Percentiles rank a stretch among this genome's conserved stretches.
phyloP scores from a whole-genome alignment of 2,888 invertebrate genomes.

The Eulithis prunata region DNA sequence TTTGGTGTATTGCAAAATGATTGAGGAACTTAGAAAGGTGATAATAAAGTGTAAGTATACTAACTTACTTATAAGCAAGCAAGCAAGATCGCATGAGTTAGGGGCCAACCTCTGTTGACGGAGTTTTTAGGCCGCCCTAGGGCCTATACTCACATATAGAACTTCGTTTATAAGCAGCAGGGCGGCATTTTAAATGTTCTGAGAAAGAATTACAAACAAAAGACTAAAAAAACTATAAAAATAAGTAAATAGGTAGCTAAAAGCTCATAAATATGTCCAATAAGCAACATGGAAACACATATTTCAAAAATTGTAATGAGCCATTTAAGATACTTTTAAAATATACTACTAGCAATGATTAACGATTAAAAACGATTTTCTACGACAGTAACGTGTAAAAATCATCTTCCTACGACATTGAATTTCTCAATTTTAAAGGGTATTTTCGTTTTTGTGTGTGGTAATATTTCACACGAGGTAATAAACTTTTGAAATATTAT shows the following conservation, averaged over 20 bases:
- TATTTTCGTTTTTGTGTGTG: slow-evolving; percentile 36
- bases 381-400: slow-evolving; percentile 31
- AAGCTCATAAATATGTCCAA: slow-evolving; percentile 17
- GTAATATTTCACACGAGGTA: slow-evolving; percentile 65
- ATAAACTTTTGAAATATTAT: slow-evolving; percentile 70
- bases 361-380: slow-evolving; percentile 27
- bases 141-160: no score
- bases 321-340: slow-evolving; percentile 26
- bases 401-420: slow-evolving; percentile 33
- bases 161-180: no score
- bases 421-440: slow-evolving; percentile 34
- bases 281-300: slow-evolving; percentile 1
- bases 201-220: neutral
- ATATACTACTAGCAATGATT: slow-evolving; percentile 31
- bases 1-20: no score
- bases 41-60: no score
- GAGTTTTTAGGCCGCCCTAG: no score
- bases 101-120: no score
- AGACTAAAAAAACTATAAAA: no score
- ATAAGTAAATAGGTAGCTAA: neutral
- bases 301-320: slow-evolving; percentile 25
- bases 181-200: neutral
- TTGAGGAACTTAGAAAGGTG: no score
- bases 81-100: no score
- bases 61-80: no score